Conservation (phyloP, 2,888 invertebrate species). For the Polylopha cassiicola region DNA sequence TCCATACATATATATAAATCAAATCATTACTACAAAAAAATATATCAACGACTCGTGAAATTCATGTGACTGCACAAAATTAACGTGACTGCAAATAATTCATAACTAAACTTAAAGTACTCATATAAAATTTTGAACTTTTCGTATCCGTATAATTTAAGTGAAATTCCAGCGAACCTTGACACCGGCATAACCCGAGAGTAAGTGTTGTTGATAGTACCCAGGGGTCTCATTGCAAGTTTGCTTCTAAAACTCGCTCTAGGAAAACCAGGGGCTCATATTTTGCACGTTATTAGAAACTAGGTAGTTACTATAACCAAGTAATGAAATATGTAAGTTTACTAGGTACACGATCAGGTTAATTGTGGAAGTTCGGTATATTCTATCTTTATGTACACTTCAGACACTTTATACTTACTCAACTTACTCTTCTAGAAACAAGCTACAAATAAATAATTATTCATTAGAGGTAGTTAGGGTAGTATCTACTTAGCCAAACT, state of each 20-base stretch:
- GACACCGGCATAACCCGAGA: constrained; percentile 52
- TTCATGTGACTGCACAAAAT: no score
- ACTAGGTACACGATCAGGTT: constrained; percentile 47
- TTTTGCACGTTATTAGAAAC: constrained; percentile 56
- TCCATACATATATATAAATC: no score
- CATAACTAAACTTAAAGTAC: no score
- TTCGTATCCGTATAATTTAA: constrained; percentile 42
- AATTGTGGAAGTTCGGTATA: constrained; percentile 63
- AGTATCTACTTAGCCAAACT: background rate
- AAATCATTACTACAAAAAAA: no score
- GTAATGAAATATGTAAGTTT: constrained; percentile 57
- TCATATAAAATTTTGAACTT: no score
- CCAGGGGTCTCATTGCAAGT: constrained; percentile 53
- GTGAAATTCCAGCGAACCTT: constrained; percentile 48
- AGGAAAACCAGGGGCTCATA: constrained; percentile 46
- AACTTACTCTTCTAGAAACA: no score
- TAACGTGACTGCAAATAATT: no score
- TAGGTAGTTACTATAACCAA: constrained; percentile 51
- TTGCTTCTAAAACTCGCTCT: constrained; percentile 45
- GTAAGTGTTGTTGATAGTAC: constrained; percentile 58
- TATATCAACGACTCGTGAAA: no score
- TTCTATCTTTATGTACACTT: no score
- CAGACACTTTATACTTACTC: no score
- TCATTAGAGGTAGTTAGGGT: background rate
- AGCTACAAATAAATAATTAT: no score